Percentiles rank a stretch among this genome's conserved stretches.
These are phyloP conservation scores for Percina caprodes DNA, from an alignment of 2,113 vertebrate genomes.

Conservation along the genomic window DNA sequence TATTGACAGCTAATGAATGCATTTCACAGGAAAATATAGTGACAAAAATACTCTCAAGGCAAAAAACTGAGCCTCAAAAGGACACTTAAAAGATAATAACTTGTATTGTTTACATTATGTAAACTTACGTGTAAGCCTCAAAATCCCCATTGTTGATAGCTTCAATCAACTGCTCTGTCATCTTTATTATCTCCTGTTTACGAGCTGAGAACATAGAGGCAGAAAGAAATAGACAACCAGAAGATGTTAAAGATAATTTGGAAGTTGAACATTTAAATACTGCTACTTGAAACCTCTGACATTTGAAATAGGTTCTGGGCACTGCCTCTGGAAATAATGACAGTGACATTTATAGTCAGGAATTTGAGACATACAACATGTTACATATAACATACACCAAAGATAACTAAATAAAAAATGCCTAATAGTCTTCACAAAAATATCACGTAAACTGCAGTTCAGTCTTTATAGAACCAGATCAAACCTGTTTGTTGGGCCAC, in stretches of 20 bases:
- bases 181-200: conserved; percentile 99
- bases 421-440: no score
- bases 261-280: conserved; percentile 11
- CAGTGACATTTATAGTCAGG: conserved; percentile 29
- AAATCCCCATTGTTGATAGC: conserved; percentile 99
- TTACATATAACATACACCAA: no score
- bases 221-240: background rate
- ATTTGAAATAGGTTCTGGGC: conserved; percentile 23
- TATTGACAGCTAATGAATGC: background rate
- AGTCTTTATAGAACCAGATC: no score
- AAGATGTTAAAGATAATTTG: conserved; percentile 25
- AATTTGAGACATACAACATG: no score
- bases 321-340: background rate
- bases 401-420: no score
- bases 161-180: conserved; percentile 98
- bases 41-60: background rate
- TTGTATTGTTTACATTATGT: background rate
- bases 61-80: background rate
- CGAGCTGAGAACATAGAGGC: conserved; percentile 84
- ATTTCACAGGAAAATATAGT: background rate
- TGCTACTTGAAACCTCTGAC: conserved; percentile 30
- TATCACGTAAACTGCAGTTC: no score
- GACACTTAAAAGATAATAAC: background rate
- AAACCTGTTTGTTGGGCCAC: no score
- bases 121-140: conserved; percentile 97